These are phyloP conservation scores for Laticauda colubrina DNA, from an alignment of 2,113 vertebrate species.

Conservation along the genomic window DNA sequence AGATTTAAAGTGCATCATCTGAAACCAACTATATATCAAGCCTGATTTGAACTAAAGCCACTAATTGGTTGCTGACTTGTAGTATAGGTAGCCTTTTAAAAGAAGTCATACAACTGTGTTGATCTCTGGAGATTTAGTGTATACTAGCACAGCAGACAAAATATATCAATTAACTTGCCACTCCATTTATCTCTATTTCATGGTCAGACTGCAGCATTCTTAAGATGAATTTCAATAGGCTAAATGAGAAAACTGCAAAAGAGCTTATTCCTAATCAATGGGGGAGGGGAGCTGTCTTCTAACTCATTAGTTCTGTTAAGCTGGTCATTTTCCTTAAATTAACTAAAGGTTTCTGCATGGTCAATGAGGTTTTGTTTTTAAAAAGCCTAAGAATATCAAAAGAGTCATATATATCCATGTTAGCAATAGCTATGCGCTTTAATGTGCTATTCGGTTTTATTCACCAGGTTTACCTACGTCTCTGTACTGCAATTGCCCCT, in stretches of 20 bases:
- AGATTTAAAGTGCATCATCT: not conserved
- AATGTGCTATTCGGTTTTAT: not conserved
- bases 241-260: not conserved
- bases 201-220: not conserved
- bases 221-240: constrained; percentile 6
- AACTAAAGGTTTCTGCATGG: not conserved
- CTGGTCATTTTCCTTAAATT: not conserved
- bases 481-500: no score
- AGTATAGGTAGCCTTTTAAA: not conserved
- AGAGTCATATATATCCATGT: not conserved
- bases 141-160: not conserved
- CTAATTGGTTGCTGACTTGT: not conserved
- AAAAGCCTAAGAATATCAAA: not conserved
- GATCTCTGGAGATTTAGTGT: not conserved
- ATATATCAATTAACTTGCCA: constrained; percentile 12
- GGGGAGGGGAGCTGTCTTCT: not conserved
- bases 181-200: not conserved
- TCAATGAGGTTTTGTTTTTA: not conserved
- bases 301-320: not conserved
- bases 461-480: not conserved
- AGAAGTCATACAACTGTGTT: not conserved
- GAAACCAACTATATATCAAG: not conserved
- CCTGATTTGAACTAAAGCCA: not conserved
- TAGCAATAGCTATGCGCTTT: not conserved
- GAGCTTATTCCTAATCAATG: not conserved